phyloP scores from a whole-genome alignment of 2,888 invertebrate species.

The Cyaniris semiargus region DNA sequence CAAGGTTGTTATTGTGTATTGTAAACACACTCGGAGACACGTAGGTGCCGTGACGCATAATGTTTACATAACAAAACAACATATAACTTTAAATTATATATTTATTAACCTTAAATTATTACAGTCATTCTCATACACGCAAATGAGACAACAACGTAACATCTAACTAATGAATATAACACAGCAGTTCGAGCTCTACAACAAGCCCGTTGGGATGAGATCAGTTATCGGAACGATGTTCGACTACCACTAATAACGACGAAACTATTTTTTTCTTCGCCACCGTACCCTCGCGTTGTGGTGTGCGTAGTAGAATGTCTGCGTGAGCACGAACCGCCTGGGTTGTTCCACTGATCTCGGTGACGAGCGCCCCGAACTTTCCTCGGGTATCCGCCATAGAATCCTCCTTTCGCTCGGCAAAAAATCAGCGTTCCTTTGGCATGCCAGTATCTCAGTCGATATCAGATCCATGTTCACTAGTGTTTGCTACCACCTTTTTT shows the following conservation, averaged over 20 bases:
- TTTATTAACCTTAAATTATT: conserved; percentile 72
- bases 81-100: conserved; percentile 45
- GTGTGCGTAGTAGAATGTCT: conserved; percentile 64
- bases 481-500: conserved; percentile 80
- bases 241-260: conserved; percentile 49
- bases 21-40: conserved; percentile 58
- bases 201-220: conserved; percentile 74
- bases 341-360: conserved; percentile 76
- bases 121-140: conserved; percentile 65
- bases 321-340: conserved; percentile 64
- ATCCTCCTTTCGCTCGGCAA: conserved; percentile 70
- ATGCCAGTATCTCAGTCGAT: conserved; percentile 61
- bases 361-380: conserved; percentile 60
- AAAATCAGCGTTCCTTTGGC: conserved; percentile 63
- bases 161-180: conserved; percentile 76
- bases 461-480: conserved; percentile 48
- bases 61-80: conserved; percentile 51
- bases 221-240: conserved; percentile 72
- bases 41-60: conserved; percentile 36
- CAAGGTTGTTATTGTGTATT: conserved; percentile 78
- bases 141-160: conserved; percentile 63
- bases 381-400: conserved; percentile 71
- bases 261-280: conserved; percentile 49
- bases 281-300: conserved; percentile 51
- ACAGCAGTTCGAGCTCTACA: conserved; percentile 74